Conservation (phyloP, 2,113 vertebrate genomes). For the Cranoglanis bouderius region DNA sequence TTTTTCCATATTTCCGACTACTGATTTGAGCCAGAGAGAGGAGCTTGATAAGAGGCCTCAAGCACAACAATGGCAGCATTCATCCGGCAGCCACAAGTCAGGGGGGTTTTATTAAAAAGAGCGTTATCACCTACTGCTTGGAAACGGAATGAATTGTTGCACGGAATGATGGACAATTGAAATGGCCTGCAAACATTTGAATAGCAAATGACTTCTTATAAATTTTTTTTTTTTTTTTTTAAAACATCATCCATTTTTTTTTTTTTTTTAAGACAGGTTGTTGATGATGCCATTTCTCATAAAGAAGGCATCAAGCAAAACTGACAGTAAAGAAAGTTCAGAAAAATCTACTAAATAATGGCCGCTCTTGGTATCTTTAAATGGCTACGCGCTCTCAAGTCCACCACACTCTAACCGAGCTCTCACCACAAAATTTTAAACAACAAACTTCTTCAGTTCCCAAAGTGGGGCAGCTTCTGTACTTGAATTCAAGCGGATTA, state of each 20-base stretch:
- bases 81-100: constrained; percentile 66
- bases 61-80: constrained; percentile 73
- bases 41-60: constrained; percentile 69
- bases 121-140: constrained; percentile 63
- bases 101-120: constrained; percentile 73
- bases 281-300: constrained; percentile 29
- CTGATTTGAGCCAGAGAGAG: constrained; percentile 66
- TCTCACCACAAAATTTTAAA: not conserved
- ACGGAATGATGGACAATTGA: constrained; percentile 63
- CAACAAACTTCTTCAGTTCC: constrained; percentile 13
- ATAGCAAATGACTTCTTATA: constrained; percentile 70
- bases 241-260: constrained; percentile 57
- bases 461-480: not conserved
- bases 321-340: not conserved
- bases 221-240: constrained; percentile 16
- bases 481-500: constrained; percentile 41
- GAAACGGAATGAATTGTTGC: constrained; percentile 61
- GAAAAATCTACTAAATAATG: not conserved
- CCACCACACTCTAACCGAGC: not conserved
- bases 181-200: constrained; percentile 70
- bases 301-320: constrained; percentile 10
- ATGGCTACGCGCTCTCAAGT: not conserved
- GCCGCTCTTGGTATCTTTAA: not conserved
- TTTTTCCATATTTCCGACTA: constrained; percentile 73
- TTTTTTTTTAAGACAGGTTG: constrained; percentile 37